Percentiles rank a stretch among this genome's conserved stretches.
Conservation (phyloP, 2,888 invertebrate species). For the Unio pictorum region DNA sequence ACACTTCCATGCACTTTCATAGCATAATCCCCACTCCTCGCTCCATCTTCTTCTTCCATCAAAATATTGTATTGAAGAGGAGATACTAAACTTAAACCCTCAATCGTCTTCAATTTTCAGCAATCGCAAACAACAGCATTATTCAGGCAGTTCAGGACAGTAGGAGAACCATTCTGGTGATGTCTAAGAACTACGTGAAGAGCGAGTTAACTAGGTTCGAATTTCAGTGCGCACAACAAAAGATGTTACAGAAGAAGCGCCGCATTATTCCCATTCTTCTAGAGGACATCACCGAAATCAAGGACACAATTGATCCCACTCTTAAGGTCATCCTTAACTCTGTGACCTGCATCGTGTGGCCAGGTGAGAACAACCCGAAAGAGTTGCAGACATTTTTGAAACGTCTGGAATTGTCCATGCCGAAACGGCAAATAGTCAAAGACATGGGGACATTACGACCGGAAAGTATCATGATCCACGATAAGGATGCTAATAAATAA, state of each 20-base stretch:
- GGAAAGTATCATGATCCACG: too few relatives aligned
- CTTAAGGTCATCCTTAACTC: constrained; percentile 30
- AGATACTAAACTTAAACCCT: too few relatives aligned
- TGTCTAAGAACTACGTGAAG: constrained; percentile 44
- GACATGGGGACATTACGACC: too few relatives aligned
- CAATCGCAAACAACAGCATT: constrained; percentile 36
- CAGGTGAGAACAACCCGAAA: constrained; percentile 25
- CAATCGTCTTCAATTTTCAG: constrained; percentile 24
- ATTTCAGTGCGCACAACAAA: constrained; percentile 56
- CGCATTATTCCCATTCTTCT: constrained; percentile 53
- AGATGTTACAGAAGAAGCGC: constrained; percentile 53
- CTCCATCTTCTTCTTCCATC: too few relatives aligned
- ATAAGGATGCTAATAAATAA: too few relatives aligned
- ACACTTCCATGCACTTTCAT: too few relatives aligned
- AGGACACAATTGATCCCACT: constrained; percentile 39
- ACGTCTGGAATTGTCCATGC: constrained; percentile 43
- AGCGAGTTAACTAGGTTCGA: constrained; percentile 54
- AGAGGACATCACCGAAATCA: constrained; percentile 36
- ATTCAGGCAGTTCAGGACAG: constrained; percentile 49
- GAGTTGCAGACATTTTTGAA: constrained; percentile 48
- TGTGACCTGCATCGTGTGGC: constrained; percentile 51
- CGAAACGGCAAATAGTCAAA: constrained; percentile 31
- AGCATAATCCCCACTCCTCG: too few relatives aligned
- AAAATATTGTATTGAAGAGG: too few relatives aligned
- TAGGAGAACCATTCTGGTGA: constrained; percentile 45